These are phyloP conservation scores for Rhinogobius similis DNA, from an alignment of 2,113 vertebrate species.

Conservation along the genomic window DNA sequence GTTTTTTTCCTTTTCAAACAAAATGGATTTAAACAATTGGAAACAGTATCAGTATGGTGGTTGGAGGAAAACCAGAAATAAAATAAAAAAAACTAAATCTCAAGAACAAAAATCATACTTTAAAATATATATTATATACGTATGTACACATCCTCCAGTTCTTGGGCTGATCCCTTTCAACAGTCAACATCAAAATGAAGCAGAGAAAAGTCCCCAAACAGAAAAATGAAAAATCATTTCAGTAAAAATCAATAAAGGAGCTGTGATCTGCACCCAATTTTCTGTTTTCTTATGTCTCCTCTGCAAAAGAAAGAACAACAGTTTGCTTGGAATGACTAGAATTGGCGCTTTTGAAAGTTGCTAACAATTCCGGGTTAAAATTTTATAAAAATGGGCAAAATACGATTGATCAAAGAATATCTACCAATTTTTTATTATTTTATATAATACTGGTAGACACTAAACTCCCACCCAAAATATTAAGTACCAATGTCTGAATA, in stretches of 20 bases:
- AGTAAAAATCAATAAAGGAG: slow-evolving; percentile 47
- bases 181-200: slow-evolving; percentile 65
- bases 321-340: slow-evolving; percentile 79
- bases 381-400: slow-evolving; percentile 27
- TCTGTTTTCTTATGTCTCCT: slow-evolving; percentile 81
- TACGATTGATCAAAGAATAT: neutral
- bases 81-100: slow-evolving; percentile 57
- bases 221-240: slow-evolving; percentile 36
- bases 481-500: neutral
- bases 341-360: slow-evolving; percentile 47
- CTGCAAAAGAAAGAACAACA: slow-evolving; percentile 80
- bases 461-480: neutral
- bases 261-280: slow-evolving; percentile 70
- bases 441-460: slow-evolving; percentile 28
- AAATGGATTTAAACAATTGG: slow-evolving; percentile 63
- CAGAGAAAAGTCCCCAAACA: slow-evolving; percentile 53
- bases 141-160: slow-evolving; percentile 70
- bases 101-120: slow-evolving; percentile 61
- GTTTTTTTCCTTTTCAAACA: slow-evolving; percentile 23
- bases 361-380: slow-evolving; percentile 49
- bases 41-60: slow-evolving; percentile 62
- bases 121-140: slow-evolving; percentile 77
- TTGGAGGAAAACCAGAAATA: slow-evolving; percentile 50
- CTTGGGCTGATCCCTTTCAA: slow-evolving; percentile 75
- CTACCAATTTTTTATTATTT: slow-evolving; percentile 25